These are phyloP conservation scores for Panurus biarmicus DNA, from an alignment of 2,113 vertebrate genomes.

Conservation along the genomic window DNA sequence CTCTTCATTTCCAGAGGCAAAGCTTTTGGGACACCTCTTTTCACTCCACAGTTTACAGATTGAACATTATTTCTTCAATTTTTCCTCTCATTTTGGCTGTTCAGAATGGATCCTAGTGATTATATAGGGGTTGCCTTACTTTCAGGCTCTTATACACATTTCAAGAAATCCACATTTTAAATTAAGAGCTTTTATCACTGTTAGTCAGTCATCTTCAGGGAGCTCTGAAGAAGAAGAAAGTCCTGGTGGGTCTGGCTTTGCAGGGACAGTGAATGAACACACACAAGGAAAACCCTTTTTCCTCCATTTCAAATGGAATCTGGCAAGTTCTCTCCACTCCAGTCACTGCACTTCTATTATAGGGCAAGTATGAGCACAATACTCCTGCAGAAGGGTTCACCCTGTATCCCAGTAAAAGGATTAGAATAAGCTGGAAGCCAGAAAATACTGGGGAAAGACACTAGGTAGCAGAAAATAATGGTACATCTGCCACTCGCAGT, in stretches of 20 bases:
- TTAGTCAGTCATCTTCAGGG: not conserved
- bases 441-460: not conserved
- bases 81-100: not conserved
- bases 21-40: not conserved
- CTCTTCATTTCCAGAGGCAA: not conserved
- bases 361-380: accelerated
- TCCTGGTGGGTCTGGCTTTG: not conserved
- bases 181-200: not conserved
- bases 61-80: not conserved
- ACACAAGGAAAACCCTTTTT: accelerated
- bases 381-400: not conserved
- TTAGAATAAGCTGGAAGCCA: not conserved
- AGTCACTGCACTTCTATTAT: not conserved
- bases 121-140: not conserved
- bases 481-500: not conserved
- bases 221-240: not conserved
- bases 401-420: not conserved
- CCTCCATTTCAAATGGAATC: not conserved
- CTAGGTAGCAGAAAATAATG: not conserved
- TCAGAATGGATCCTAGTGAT: not conserved
- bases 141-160: not conserved
- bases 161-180: not conserved
- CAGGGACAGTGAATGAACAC: not conserved
- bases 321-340: accelerated
- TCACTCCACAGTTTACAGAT: not conserved